Evolutionary conservation across 2,888 invertebrate genomes (phyloP).

Genomic region (Poecilus cupreus): DNA sequence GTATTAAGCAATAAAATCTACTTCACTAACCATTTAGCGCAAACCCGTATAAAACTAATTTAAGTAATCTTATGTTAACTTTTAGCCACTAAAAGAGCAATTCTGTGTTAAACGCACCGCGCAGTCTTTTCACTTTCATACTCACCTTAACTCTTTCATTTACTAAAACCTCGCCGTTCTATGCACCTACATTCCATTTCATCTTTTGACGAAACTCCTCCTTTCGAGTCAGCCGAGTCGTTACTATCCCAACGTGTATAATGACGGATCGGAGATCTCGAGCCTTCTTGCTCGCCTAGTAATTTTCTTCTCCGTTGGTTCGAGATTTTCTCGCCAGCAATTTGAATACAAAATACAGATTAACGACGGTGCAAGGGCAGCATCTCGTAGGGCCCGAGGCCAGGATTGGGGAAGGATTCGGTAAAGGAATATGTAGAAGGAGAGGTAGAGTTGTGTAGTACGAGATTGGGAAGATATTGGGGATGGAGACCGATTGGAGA

Average conservation of each 20-base stretch:
- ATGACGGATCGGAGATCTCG: slow-evolving; percentile 39
- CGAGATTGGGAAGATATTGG: background rate
- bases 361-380: slow-evolving; percentile 45
- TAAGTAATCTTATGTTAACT: background rate
- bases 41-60: background rate
- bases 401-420: background rate
- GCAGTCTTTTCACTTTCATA: background rate
- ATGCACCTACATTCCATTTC: background rate
- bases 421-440: background rate
- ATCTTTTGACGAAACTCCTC: slow-evolving; percentile 17
- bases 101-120: too few species aligned
- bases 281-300: slow-evolving; percentile 5
- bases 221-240: background rate
- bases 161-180: background rate
- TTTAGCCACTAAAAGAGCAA: background rate
- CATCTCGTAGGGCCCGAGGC: background rate
- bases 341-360: slow-evolving; percentile 59
- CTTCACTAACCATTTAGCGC: too few species aligned
- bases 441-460: background rate
- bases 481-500: background rate
- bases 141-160: background rate
- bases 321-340: slow-evolving; percentile 55
- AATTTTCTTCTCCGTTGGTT: slow-evolving; percentile 57
- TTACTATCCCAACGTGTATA: slow-evolving; percentile 2
- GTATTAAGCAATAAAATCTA: background rate